Conservation (phyloP, 2,797 vertebrate species). For the Anas bernieri region DNA sequence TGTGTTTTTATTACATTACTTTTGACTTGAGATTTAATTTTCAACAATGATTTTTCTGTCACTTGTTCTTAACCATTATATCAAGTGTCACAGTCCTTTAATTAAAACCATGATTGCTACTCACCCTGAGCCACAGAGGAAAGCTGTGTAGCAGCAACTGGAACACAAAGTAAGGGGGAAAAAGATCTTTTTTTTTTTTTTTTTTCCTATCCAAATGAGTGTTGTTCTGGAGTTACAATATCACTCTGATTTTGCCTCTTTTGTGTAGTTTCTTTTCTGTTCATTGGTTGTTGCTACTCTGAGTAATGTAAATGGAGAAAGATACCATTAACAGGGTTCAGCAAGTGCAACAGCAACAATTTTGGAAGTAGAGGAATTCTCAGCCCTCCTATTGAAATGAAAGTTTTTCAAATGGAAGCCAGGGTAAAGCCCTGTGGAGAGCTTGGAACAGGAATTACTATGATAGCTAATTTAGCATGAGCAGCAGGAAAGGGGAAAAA, state of each 20-base stretch:
- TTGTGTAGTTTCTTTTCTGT: background rate
- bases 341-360: background rate
- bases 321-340: background rate
- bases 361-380: constrained; percentile 4
- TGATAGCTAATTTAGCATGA: background rate
- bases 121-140: background rate
- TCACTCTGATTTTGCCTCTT: constrained; percentile 18
- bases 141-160: background rate
- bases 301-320: background rate
- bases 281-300: background rate
- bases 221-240: constrained; percentile 11
- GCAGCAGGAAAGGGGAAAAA: background rate
- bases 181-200: background rate
- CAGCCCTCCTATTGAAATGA: background rate
- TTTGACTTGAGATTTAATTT: background rate
- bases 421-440: background rate
- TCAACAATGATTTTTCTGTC: background rate
- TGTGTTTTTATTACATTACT: background rate
- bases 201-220: background rate
- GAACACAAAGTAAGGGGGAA: background rate
- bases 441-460: background rate
- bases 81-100: background rate
- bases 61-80: background rate
- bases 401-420: background rate
- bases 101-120: background rate